Conservation (phyloP, 2,797 vertebrate species). For the Tachyglossus aculeatus region DNA sequence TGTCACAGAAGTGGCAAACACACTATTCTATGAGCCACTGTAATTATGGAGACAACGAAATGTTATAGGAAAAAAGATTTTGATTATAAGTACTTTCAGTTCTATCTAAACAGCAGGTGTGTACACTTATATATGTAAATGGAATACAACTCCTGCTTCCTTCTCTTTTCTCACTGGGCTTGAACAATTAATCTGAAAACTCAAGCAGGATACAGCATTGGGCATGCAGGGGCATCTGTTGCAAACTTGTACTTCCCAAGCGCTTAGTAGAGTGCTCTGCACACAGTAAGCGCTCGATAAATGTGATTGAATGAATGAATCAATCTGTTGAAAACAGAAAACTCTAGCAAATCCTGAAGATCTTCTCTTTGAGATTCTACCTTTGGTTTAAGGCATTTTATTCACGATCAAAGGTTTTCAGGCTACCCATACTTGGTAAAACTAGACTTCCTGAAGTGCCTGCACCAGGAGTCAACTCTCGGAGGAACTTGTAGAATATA, state of each 20-base stretch:
- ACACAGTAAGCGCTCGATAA: no score
- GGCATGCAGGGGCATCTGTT: conserved; percentile 32
- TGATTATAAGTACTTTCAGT: conserved; percentile 58
- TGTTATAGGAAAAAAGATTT: conserved; percentile 5
- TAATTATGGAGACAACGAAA: conserved; percentile 54
- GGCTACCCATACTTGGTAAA: background rate
- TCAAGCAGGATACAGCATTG: conserved; percentile 29
- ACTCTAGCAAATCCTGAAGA: conserved; percentile 14
- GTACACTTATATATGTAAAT: conserved; percentile 51
- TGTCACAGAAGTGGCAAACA: conserved; percentile 27
- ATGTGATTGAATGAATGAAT: no score
- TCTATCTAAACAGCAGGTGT: conserved; percentile 46
- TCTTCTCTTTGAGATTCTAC: background rate
- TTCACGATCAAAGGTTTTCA: conserved; percentile 8
- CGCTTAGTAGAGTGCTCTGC: no score
- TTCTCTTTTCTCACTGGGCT: conserved; percentile 39
- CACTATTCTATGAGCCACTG: conserved; percentile 19
- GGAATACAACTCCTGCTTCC: conserved; percentile 40
- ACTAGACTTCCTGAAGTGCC: background rate
- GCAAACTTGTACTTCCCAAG: no score
- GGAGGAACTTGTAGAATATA: background rate
- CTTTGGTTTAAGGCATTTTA: background rate
- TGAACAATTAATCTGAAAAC: conserved; percentile 51
- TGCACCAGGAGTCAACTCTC: conserved; percentile 1
- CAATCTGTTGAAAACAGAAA: conserved; percentile 35